Evolutionary conservation across 1,140 invertebrate species (phyloP).

Genomic region (Drosophila rhopaloa): DNA sequence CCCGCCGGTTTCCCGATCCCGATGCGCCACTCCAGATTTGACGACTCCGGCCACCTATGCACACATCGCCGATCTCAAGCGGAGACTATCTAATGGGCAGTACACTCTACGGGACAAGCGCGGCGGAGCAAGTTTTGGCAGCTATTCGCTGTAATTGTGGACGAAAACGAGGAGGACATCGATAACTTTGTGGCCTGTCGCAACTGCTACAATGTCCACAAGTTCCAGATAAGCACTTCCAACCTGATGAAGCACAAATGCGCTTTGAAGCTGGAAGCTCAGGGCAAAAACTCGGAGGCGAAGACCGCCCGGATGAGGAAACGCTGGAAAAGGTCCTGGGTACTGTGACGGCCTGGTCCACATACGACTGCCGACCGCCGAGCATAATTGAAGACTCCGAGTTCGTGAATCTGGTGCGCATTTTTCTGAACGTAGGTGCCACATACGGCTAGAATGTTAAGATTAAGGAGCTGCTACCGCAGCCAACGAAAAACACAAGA

Average conservation of each 20-base stretch:
- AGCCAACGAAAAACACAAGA: not conserved
- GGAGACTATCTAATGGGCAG: not conserved
- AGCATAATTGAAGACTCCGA: not conserved
- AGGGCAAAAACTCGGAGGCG: not conserved
- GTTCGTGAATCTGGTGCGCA: not conserved
- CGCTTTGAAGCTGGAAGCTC: not conserved
- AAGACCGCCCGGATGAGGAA: not conserved
- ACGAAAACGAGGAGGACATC: not conserved
- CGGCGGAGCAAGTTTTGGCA: constrained; percentile 1
- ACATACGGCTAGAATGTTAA: not conserved
- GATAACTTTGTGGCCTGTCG: constrained; percentile 3
- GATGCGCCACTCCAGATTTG: constrained; percentile 1
- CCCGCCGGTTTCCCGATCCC: not conserved
- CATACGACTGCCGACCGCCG: not conserved
- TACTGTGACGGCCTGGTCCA: not conserved
- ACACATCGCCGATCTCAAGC: constrained; percentile 7
- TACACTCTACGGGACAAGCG: constrained; percentile 3
- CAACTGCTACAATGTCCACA: constrained; percentile 7
- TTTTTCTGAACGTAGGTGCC: not conserved
- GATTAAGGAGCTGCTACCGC: not conserved
- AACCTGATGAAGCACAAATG: constrained; percentile 5
- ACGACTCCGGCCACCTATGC: constrained; percentile 1
- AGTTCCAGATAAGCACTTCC: constrained; percentile 2
- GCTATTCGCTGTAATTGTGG: constrained; percentile 4
- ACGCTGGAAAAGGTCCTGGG: not conserved